Conservation (phyloP, 2,113 vertebrate species). For the Dromiciops gliroides region DNA sequence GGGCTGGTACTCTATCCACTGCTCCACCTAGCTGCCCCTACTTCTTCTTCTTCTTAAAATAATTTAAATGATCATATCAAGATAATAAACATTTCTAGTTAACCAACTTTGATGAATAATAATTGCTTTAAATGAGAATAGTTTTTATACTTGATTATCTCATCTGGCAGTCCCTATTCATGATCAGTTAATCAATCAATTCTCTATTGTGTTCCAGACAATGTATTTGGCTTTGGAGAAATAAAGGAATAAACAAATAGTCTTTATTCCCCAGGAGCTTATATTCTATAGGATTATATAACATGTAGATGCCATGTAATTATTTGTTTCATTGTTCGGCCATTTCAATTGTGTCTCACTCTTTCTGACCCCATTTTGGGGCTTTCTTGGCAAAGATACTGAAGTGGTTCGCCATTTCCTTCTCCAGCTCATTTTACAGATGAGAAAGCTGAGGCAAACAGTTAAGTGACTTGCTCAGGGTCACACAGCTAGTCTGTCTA, state of each 20-base stretch:
- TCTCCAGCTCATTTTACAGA: not conserved
- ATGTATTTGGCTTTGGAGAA: not conserved
- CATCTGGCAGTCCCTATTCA: not conserved
- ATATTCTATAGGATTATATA: not conserved
- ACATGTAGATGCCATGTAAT: not conserved
- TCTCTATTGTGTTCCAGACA: not conserved
- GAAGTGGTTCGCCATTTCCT: not conserved
- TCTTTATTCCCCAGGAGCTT: not conserved
- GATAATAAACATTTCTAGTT: not conserved
- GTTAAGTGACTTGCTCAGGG: not conserved
- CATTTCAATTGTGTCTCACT: not conserved
- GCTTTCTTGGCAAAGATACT: not conserved
- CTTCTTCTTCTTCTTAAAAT: not conserved
- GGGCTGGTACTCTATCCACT: no score
- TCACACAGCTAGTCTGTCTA: not conserved
- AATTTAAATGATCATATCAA: not conserved
- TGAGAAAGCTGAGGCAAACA: not conserved
- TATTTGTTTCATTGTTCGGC: not conserved
- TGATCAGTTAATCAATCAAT: not conserved
- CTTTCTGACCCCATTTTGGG: not conserved
- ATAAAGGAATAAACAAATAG: not conserved
- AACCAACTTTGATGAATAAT: not conserved
- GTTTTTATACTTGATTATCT: not conserved
- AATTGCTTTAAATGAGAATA: not conserved
- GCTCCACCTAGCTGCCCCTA: no score